A percentile compares a stretch with the other conserved stretches of the same genome.
These are phyloP conservation scores for Phylloscopus trochiloides DNA, from an alignment of 2,113 vertebrate species.

Conservation along the genomic window DNA sequence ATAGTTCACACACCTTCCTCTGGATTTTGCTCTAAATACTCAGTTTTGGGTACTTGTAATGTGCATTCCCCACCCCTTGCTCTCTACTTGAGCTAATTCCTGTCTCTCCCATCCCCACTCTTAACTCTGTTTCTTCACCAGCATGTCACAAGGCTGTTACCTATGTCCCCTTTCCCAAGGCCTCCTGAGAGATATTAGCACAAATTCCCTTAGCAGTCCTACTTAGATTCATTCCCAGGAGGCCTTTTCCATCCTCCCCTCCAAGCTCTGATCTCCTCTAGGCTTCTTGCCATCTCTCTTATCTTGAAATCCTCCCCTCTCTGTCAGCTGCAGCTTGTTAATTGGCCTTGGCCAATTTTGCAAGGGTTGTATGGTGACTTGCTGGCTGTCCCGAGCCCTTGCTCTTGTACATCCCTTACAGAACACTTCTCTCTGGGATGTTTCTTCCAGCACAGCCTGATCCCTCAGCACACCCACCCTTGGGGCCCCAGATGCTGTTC, in stretches of 20 bases:
- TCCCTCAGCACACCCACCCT: accelerated
- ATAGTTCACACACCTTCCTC: neutral
- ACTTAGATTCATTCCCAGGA: neutral
- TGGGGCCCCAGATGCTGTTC: neutral
- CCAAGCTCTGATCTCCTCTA: neutral
- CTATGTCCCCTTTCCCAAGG: neutral
- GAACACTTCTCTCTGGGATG: neutral
- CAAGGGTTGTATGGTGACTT: neutral
- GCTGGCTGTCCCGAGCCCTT: neutral
- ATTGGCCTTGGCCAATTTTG: neutral
- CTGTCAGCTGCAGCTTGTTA: slow-evolving; percentile 19
- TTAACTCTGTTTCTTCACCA: neutral
- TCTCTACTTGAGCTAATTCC: neutral
- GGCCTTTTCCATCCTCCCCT: neutral
- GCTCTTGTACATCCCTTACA: neutral
- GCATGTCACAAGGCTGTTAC: neutral
- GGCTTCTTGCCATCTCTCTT: slow-evolving; percentile 42
- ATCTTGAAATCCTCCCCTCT: slow-evolving; percentile 8
- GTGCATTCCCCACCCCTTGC: neutral
- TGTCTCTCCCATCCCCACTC: neutral
- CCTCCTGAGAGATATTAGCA: neutral
- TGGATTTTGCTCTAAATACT: neutral
- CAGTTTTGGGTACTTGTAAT: neutral
- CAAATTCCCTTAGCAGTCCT: neutral
- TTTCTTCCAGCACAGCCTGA: neutral